Conservation (phyloP, 2,113 vertebrate genomes). For the Thamnaconus septentrionalis region DNA sequence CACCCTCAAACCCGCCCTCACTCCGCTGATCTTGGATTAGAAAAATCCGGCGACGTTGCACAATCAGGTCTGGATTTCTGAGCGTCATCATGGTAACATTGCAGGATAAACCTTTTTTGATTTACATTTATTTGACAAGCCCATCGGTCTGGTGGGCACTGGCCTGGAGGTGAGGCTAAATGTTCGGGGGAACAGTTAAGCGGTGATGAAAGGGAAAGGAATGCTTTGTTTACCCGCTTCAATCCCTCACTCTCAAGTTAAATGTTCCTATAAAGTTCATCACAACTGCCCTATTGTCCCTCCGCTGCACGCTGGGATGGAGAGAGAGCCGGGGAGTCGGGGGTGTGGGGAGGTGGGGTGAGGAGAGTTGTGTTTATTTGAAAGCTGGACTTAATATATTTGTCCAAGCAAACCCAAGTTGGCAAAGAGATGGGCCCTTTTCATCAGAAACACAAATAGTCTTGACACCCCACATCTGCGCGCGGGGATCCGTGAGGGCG, state of each 20-base stretch:
- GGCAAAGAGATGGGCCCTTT: constrained; percentile 66
- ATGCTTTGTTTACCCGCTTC: constrained; percentile 78
- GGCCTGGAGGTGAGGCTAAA: constrained; percentile 68
- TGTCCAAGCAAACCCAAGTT: constrained; percentile 67
- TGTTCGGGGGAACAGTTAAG: constrained; percentile 72
- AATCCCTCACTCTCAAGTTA: constrained; percentile 69
- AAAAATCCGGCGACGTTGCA: constrained; percentile 22
- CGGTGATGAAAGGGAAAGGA: constrained; percentile 77
- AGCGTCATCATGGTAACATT: constrained; percentile 30
- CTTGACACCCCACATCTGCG: constrained; percentile 79
- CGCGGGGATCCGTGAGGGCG: constrained; percentile 44
- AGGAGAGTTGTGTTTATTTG: constrained; percentile 74
- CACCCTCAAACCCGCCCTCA: background rate
- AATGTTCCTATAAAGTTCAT: constrained; percentile 70
- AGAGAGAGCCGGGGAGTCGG: constrained; percentile 13
- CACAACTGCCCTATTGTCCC: constrained; percentile 69
- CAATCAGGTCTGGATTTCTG: constrained; percentile 15
- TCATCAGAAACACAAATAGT: constrained; percentile 76
- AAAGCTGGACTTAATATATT: constrained; percentile 68
- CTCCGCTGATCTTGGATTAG: background rate
- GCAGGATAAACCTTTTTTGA: constrained; percentile 60
- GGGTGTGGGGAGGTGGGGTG: background rate
- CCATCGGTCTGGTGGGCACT: constrained; percentile 60
- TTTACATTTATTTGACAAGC: constrained; percentile 75
- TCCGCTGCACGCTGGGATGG: constrained; percentile 23